These are phyloP conservation scores for Drosophila lacertosa DNA, from an alignment of 1,140 invertebrate genomes.

Conservation along the genomic window DNA sequence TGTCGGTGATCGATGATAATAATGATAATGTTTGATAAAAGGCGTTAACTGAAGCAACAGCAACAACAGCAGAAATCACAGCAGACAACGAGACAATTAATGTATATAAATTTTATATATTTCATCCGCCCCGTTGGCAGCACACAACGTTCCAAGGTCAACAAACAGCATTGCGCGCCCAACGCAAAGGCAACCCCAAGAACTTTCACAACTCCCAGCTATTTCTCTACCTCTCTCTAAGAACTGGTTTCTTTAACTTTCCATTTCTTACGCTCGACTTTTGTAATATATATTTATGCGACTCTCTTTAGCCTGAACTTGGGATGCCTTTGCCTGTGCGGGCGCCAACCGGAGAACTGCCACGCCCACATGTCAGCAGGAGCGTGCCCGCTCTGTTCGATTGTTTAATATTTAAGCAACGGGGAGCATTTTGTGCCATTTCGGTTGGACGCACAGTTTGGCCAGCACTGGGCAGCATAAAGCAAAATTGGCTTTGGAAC, in stretches of 20 bases:
- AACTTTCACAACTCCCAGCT: constrained; percentile 5
- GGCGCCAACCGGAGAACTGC: constrained; percentile 53
- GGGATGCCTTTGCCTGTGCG: constrained; percentile 40
- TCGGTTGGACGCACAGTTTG: constrained; percentile 42
- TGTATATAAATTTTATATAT: constrained; percentile 26
- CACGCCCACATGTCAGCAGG: constrained; percentile 32
- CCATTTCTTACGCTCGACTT: constrained; percentile 47
- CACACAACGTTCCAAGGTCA: constrained; percentile 1
- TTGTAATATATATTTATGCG: constrained; percentile 77
- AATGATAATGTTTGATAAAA: constrained; percentile 30
- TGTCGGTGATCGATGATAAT: constrained; percentile 26
- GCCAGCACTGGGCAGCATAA: constrained; percentile 15
- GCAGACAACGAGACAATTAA: constrained; percentile 21
- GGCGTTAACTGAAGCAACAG: constrained; percentile 23
- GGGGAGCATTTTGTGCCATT: constrained; percentile 63
- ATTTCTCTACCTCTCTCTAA: constrained; percentile 6
- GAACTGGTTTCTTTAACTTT: constrained; percentile 12
- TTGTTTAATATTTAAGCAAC: constrained; percentile 44
- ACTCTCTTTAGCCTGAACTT: background rate
- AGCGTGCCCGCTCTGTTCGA: constrained; percentile 35
- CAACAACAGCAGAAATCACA: constrained; percentile 21
- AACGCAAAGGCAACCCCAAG: constrained; percentile 4
- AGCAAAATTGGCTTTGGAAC: background rate
- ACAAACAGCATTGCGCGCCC: background rate
- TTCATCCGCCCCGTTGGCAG: constrained; percentile 4